Evolutionary conservation across 2,797 vertebrate species (phyloP).

Genomic region (Pagetopsis macropterus): DNA sequence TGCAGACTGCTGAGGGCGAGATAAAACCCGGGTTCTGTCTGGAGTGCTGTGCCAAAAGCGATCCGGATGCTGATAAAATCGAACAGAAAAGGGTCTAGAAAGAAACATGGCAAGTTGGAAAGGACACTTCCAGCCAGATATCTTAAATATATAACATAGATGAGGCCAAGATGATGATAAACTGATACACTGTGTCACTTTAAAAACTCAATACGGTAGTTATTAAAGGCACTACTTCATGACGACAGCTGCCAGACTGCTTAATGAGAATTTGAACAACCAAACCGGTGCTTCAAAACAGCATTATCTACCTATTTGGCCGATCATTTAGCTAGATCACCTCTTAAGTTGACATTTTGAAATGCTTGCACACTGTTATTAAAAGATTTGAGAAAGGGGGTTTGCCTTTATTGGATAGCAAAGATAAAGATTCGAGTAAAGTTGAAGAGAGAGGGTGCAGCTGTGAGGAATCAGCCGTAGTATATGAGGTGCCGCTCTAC

Average conservation of each 20-base stretch:
- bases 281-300: neutral
- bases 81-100: constrained; percentile 56
- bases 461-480: too few species aligned
- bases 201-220: constrained; percentile 19
- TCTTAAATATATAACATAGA: constrained; percentile 28
- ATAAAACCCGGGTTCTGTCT: constrained; percentile 55
- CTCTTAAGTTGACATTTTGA: neutral
- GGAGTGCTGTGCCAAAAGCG: constrained; percentile 57
- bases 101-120: constrained; percentile 37
- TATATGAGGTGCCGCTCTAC: too few species aligned
- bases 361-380: neutral
- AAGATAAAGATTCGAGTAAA: too few species aligned
- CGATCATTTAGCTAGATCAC: too few species aligned
- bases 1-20: constrained; percentile 49
- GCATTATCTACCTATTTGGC: neutral
- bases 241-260: neutral
- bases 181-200: constrained; percentile 22
- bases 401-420: too few species aligned
- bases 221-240: neutral
- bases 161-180: constrained; percentile 24
- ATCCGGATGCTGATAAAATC: constrained; percentile 63
- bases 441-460: too few species aligned
- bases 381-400: too few species aligned
- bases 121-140: constrained; percentile 25
- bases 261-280: neutral